Base-by-base conservation (phyloP, 2,888 invertebrate genomes). In the Aspidapion aeneum region DNA sequence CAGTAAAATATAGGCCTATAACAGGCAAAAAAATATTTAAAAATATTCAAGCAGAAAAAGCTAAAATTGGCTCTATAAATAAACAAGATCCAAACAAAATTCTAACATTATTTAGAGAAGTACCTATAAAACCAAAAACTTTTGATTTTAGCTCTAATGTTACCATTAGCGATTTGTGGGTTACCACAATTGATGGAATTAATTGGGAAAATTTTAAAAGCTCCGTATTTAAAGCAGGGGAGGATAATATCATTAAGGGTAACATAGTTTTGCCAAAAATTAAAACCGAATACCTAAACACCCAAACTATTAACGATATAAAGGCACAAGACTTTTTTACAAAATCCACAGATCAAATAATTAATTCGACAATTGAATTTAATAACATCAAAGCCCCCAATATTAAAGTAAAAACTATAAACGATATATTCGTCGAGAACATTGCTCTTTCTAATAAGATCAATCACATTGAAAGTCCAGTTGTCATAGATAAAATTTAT, bases 151-250 rank as follows among this genome's bases (percentile, higher is more conserved):
- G 61, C 35, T 35, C 66, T 5, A 66, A 74, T 57, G 63, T 77
- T 5, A 63, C 59, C 18, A 70, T 78, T 54, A 69, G 73, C 57
- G 73, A 77, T 68, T 68, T 79, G 35, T 62, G 70, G 19, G 74
- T 77, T 17, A 71, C 75, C 59, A 68, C 65, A 19, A 77, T 79
- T 49, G 74, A 79, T 68, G 71, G 68, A 9, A 68, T 79, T 2
- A 61, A 73, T 57, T 79, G 77, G 77, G 62, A 74, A n/a, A 65
- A 67, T 12, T 78, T 79, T 60, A 71, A 68, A 63, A 60, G 73
- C 21, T 74, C 74, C 0, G 70, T 77, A 22, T 78, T 77, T 66
- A 71, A 70, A 57, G 68, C 74, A 59, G 75, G 74, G 12, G 54
- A 63, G 21, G 66, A 68, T 16, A 63, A 65, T 16, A 66, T 58